Evolutionary conservation across 2,113 vertebrate species (phyloP), one percentile per base, ranked within the genome.

Genomic region (Paracanthobrama guichenoti): DNA sequence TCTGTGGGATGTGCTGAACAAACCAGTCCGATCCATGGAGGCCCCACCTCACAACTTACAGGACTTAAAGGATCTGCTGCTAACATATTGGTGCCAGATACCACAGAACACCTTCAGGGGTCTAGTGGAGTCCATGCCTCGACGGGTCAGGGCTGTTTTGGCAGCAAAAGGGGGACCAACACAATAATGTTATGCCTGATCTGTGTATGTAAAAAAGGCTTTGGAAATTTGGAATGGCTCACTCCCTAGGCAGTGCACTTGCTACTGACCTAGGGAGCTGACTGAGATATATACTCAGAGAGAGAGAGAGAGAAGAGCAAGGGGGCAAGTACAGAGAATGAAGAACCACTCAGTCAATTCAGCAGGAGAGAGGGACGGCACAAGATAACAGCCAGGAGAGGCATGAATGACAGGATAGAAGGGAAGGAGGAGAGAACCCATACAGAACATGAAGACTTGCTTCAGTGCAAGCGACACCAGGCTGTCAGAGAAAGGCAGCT

Each of bases 401-500:
- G 20, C 64, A 42, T 81, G 64, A 71, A 71, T 81, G 64, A 71
- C 64, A 81, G 28, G 11, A 53, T 22, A 35, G 64, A 53, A 12
- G 12, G 62, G 31, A 53, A 55, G 64, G 46, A 35, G 66, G 18
- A 72, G 20, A 24, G 50, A 82, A 82, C 8, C 13, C 10, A 20
- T 13, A 66, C n/a, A 66, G 48, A 50, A 31, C 44, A 46, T 71
- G 11, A 71, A 71, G 48, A 39, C 31, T 7, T 35, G 66, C 66
- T 57, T 69, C 28, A 82, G 12, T 57, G 79, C 26, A 72, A 82
- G 80, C 72, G 66, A 82, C 46, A 80, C n/a, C 79, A 80, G 60
- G 24, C 64, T 82, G 64, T 82, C 64, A 57, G 66, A 71, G 48
- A 82, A 71, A 82, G 20, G 64, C 80, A 53, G 80, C 66, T 82